Percentiles rank a stretch among this genome's conserved stretches.
Evolutionary conservation across 2,797 vertebrate species (phyloP).

Genomic region (Lacerta viridis): DNA sequence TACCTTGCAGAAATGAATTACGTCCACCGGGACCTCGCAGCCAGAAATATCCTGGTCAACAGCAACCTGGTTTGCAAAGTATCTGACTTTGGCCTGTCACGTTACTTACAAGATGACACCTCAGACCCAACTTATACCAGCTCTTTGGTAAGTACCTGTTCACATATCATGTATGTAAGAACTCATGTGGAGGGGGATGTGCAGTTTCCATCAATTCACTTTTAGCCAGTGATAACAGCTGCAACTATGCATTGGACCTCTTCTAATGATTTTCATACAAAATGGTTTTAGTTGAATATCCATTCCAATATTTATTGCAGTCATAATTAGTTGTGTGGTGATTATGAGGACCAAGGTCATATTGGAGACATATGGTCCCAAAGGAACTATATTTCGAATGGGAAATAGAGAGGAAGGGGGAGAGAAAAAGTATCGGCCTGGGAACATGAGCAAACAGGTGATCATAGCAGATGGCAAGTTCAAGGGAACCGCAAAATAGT

Average conservation of each 20-base stretch:
- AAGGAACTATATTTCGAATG: not conserved
- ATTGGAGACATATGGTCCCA: not conserved
- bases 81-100: constrained; percentile 96
- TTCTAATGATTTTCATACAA: not conserved
- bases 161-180: not conserved
- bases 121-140: constrained; percentile 98
- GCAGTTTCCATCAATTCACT: not conserved
- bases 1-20: constrained; percentile 99
- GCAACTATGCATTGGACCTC: not conserved
- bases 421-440: not conserved
- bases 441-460: constrained; percentile 44
- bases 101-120: constrained; percentile 96
- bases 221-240: not conserved
- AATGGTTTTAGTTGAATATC: not conserved
- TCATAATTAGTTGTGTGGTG: not conserved
- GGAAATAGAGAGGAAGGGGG: not conserved
- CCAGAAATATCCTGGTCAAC: constrained; percentile 98
- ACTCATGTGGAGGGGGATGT: not conserved
- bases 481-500: constrained; percentile 36
- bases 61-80: constrained; percentile 99
- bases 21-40: constrained; percentile 96
- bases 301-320: constrained; percentile 3
- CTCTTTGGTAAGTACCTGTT: constrained; percentile 88
- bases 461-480: constrained; percentile 42
- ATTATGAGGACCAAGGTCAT: not conserved